phyloP scores from a whole-genome alignment of 2,113 vertebrate genomes.

The Thunnus thynnus region DNA sequence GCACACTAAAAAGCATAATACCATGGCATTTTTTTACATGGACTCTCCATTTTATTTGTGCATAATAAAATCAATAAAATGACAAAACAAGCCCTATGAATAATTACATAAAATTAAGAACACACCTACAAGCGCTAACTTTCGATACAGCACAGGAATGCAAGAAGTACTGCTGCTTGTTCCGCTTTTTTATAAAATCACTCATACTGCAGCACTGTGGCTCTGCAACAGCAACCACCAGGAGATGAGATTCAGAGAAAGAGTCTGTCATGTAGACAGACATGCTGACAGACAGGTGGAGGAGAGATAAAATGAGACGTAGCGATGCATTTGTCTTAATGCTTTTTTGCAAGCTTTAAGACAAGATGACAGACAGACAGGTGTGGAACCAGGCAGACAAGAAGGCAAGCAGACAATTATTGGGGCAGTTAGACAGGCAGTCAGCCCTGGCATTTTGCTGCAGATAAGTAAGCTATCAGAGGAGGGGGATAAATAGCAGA shows the following conservation, averaged over 20 bases:
- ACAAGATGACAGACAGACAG: conserved; percentile 34
- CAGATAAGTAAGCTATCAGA: conserved; percentile 97
- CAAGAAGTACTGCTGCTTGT: background rate
- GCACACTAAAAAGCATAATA: no score
- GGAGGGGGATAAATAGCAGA: conserved; percentile 96
- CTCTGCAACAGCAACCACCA: conserved; percentile 1
- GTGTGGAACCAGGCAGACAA: conserved; percentile 35
- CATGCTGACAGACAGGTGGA: conserved; percentile 35
- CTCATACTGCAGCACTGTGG: background rate
- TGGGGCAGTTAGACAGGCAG: conserved; percentile 78
- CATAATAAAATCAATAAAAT: background rate
- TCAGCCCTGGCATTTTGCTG: conserved; percentile 95
- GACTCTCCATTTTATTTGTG: background rate
- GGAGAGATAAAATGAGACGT: conserved; percentile 33
- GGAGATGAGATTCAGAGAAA: conserved; percentile 15
- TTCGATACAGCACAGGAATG: background rate
- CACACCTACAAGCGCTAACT: background rate
- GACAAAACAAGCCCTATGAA: background rate
- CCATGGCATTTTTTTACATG: background rate
- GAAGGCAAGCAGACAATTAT: conserved; percentile 61
- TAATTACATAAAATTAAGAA: background rate
- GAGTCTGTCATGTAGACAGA: conserved; percentile 30
- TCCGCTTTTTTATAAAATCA: conserved; percentile 18
- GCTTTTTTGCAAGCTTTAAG: conserved; percentile 43
- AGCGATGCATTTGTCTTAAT: conserved; percentile 47